Conservation (phyloP, 2,797 vertebrate species). For the Merluccius polli region DNA sequence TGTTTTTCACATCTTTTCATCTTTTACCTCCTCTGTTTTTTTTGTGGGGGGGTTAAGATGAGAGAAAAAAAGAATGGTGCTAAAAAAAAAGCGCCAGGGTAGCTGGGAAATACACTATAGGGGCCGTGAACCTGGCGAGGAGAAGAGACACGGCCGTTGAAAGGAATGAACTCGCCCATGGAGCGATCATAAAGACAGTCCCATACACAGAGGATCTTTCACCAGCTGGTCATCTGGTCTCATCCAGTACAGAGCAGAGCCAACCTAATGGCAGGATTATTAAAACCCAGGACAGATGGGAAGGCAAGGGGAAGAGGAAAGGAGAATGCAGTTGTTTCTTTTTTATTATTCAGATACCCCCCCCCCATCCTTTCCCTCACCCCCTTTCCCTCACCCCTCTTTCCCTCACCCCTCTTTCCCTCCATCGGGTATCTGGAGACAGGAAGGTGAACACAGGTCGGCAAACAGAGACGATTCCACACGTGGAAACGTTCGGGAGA, state of each 20-base stretch:
- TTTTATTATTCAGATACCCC: slow-evolving; percentile 18
- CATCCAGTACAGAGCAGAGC: slow-evolving; percentile 28
- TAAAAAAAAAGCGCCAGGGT: slow-evolving; percentile 17
- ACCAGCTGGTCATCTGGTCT: slow-evolving; percentile 63
- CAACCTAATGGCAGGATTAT: slow-evolving; percentile 50
- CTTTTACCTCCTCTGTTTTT: slow-evolving; percentile 45
- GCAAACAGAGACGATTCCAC: slow-evolving; percentile 35
- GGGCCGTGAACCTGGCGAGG: slow-evolving; percentile 29
- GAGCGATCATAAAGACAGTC: slow-evolving; percentile 40
- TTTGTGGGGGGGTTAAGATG: slow-evolving; percentile 31
- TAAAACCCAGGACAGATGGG: slow-evolving; percentile 45
- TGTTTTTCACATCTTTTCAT: slow-evolving; percentile 33
- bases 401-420: background rate
- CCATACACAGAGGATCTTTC: slow-evolving; percentile 54
- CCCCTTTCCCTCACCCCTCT: slow-evolving; percentile 6
- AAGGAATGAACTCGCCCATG: slow-evolving; percentile 46
- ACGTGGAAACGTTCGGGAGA: slow-evolving; percentile 53
- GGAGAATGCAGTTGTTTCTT: slow-evolving; percentile 34
- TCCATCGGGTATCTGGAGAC: background rate
- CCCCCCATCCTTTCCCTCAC: background rate
- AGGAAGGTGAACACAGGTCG: slow-evolving; percentile 26
- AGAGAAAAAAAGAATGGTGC: slow-evolving; percentile 18
- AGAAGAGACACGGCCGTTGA: slow-evolving; percentile 33
- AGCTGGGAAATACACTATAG: slow-evolving; percentile 26
- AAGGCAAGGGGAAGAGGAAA: slow-evolving; percentile 21